phyloP scores from a whole-genome alignment of 2,888 invertebrate genomes.

The Nebria salina region DNA sequence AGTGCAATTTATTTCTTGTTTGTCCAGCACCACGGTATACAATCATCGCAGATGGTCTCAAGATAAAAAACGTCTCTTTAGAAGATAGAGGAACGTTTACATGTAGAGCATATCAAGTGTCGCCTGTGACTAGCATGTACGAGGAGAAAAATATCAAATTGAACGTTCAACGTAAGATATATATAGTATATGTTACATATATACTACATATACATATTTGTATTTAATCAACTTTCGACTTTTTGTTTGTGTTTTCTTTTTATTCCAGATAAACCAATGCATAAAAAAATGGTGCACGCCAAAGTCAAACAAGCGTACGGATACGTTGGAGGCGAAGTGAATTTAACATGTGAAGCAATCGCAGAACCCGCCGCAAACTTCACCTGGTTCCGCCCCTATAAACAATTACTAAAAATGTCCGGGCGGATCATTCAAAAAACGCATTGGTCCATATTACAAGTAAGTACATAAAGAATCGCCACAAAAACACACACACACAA shows the following conservation, averaged over 20 bases:
- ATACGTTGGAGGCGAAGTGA: constrained; percentile 66
- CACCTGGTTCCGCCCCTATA: constrained; percentile 63
- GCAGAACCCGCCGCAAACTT: constrained; percentile 67
- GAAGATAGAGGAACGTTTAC: constrained; percentile 69
- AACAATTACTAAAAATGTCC: constrained; percentile 50
- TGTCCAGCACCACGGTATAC: constrained; percentile 61
- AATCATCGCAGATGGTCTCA: constrained; percentile 66
- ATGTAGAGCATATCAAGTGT: constrained; percentile 65
- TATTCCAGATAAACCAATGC: constrained; percentile 50
- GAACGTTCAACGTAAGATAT: constrained; percentile 49
- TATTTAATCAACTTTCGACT: not conserved
- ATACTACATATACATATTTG: not conserved
- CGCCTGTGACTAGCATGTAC: constrained; percentile 38
- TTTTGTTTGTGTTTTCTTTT: not conserved
- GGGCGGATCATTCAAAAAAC: constrained; percentile 55
- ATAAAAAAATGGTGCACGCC: constrained; percentile 53
- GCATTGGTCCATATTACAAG: constrained; percentile 58
- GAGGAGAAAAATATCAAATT: constrained; percentile 38
- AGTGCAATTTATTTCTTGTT: constrained; percentile 20
- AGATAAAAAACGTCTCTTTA: constrained; percentile 66
- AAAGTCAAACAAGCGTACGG: constrained; percentile 61
- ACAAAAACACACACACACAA: not conserved
- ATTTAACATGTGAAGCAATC: constrained; percentile 82
- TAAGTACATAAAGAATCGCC: constrained; percentile 47
- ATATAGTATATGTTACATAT: too few species aligned